Percentiles rank a stretch among this genome's conserved stretches.
These are phyloP conservation scores for Myathropa florea DNA, from an alignment of 2,888 invertebrate species.

Conservation along the genomic window DNA sequence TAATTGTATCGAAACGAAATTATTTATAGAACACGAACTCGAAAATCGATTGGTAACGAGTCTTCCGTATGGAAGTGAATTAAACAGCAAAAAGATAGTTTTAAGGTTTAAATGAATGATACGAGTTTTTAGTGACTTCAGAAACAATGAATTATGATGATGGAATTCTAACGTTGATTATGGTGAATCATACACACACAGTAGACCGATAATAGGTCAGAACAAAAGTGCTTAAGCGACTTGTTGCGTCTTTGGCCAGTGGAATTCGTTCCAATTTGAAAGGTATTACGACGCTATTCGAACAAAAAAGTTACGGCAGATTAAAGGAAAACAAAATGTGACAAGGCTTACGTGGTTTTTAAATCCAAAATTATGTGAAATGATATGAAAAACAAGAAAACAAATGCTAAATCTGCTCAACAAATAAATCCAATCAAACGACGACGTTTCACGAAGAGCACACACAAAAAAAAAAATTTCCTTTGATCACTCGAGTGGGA, in stretches of 20 bases:
- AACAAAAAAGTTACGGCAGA: not conserved
- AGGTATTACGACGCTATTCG: not conserved
- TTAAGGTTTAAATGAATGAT: not conserved
- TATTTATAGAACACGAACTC: constrained; percentile 47
- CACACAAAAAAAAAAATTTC: constrained; percentile 40
- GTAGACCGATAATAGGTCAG: constrained; percentile 27
- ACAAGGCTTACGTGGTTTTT: constrained; percentile 35
- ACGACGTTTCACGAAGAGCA: constrained; percentile 54
- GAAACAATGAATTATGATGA: constrained; percentile 10
- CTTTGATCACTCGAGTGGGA: constrained; percentile 50
- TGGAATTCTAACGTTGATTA: constrained; percentile 36
- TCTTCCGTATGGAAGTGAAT: constrained; percentile 34
- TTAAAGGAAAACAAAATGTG: not conserved
- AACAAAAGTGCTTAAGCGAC: not conserved
- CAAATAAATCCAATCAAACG: constrained; percentile 30
- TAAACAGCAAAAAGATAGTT: not conserved
- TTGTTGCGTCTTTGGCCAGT: not conserved
- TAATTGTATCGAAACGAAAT: constrained; percentile 42
- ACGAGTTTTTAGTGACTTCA: not conserved
- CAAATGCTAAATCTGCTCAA: constrained; percentile 18
- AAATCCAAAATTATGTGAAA: constrained; percentile 9
- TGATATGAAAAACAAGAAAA: constrained; percentile 20
- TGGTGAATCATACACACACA: constrained; percentile 50
- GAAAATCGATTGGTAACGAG: constrained; percentile 33
- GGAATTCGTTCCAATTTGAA: not conserved